phyloP scores from a whole-genome alignment of 1,140 invertebrate genomes.

The Papilio dardanus region DNA sequence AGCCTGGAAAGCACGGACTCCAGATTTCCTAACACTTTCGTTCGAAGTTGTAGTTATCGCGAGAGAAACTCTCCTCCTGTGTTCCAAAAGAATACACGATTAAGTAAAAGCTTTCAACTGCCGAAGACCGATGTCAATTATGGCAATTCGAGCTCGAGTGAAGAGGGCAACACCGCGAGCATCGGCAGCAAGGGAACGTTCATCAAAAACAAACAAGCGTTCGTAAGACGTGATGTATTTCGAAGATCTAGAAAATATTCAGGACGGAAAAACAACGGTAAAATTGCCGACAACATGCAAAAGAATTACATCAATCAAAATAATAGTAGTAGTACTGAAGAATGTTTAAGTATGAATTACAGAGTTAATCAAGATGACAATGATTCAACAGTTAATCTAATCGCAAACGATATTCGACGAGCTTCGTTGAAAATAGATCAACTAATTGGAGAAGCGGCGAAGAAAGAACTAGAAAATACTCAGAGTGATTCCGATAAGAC shows the following conservation, averaged over 20 bases:
- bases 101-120: conserved; percentile 81
- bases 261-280: conserved; percentile 80
- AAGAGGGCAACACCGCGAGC: conserved; percentile 76
- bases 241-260: conserved; percentile 82
- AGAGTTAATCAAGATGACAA: conserved; percentile 80
- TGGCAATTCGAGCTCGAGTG: conserved; percentile 79
- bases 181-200: conserved; percentile 81
- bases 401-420: conserved; percentile 82
- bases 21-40: conserved; percentile 80
- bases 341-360: conserved; percentile 79
- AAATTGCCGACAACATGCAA: conserved; percentile 79
- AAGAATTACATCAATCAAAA: conserved; percentile 72
- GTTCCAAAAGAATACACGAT: conserved; percentile 81
- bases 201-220: conserved; percentile 85
- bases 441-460: conserved; percentile 82
- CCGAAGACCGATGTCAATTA: conserved; percentile 79
- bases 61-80: conserved; percentile 82
- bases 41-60: conserved; percentile 83
- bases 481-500: conserved; percentile 71
- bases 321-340: conserved; percentile 81
- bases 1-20: conserved; percentile 83
- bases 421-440: conserved; percentile 83
- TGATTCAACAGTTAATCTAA: conserved; percentile 82
- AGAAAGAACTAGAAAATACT: conserved; percentile 79
- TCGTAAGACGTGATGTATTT: conserved; percentile 79